phyloP scores from a whole-genome alignment of 2,113 vertebrate genomes.

The Brachypteracias leptosomus region DNA sequence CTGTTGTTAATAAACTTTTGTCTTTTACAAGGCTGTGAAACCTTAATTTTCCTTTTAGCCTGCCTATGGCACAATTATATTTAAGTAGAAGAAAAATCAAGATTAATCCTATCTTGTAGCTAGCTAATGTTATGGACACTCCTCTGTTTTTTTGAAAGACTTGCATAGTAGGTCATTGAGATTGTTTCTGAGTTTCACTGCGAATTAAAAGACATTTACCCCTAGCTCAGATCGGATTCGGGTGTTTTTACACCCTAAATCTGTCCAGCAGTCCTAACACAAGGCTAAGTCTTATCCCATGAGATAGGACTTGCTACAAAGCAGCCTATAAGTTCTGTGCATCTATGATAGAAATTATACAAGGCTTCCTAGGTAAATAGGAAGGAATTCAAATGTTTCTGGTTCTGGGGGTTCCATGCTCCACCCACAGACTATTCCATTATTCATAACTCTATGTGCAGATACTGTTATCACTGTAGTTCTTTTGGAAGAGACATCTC shows the following conservation, averaged over 20 bases:
- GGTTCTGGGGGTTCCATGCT: neutral
- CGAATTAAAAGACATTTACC: neutral
- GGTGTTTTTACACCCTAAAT: neutral
- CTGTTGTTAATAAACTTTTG: neutral
- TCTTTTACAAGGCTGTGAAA: neutral
- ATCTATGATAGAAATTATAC: neutral
- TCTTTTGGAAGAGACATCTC: neutral
- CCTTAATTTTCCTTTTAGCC: neutral
- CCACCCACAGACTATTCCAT: neutral
- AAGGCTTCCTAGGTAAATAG: neutral
- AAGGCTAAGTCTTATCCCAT: neutral
- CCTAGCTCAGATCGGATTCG: neutral
- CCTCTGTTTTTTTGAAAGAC: neutral
- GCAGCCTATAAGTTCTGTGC: neutral
- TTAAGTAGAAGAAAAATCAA: neutral
- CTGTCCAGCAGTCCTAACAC: neutral
- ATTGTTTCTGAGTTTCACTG: neutral
- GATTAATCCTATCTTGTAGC: neutral
- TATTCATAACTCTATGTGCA: neutral
- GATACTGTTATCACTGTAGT: neutral
- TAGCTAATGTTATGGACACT: neutral
- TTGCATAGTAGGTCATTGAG: neutral
- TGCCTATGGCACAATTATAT: neutral
- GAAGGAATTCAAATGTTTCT: neutral
- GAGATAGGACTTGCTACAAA: neutral